Percentiles rank a stretch among this genome's conserved stretches.
phyloP scores from a whole-genome alignment of 2,888 invertebrate species.

The Himalopsyche anomala region DNA sequence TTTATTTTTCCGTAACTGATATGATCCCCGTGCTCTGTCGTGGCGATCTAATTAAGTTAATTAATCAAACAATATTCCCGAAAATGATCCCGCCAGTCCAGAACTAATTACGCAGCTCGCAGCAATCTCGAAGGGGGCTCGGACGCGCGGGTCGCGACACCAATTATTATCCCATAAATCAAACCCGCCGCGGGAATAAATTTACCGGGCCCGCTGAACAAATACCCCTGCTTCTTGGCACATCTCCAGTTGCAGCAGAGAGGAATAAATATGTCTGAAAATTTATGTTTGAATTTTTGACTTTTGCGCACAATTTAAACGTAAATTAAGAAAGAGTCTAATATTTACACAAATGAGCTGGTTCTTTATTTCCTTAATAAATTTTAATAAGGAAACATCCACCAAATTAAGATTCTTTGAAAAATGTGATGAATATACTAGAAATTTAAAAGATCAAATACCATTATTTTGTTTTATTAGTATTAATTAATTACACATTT shows the following conservation, averaged over 20 bases:
- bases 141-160: constrained; percentile 43
- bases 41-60: constrained; percentile 31
- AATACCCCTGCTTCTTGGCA: constrained; percentile 45
- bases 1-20: background rate
- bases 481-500: too few species aligned
- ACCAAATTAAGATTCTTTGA: too few species aligned
- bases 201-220: constrained; percentile 1
- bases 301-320: constrained; percentile 20
- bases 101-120: constrained; percentile 53
- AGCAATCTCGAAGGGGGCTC: constrained; percentile 22
- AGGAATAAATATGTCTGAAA: constrained; percentile 44
- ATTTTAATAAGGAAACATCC: too few species aligned
- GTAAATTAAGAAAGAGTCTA: background rate
- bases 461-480: too few species aligned
- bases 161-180: constrained; percentile 61
- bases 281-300: constrained; percentile 18
- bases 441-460: too few species aligned
- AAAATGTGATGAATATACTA: too few species aligned
- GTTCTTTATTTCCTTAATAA: background rate
- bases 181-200: constrained; percentile 37
- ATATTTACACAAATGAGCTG: background rate
- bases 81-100: constrained; percentile 43
- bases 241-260: constrained; percentile 31
- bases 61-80: constrained; percentile 27
- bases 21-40: constrained; percentile 24